Evolutionary conservation across 2,888 invertebrate species (phyloP), one percentile per base, ranked within the genome.

Genomic region (Drosophila merina): DNA sequence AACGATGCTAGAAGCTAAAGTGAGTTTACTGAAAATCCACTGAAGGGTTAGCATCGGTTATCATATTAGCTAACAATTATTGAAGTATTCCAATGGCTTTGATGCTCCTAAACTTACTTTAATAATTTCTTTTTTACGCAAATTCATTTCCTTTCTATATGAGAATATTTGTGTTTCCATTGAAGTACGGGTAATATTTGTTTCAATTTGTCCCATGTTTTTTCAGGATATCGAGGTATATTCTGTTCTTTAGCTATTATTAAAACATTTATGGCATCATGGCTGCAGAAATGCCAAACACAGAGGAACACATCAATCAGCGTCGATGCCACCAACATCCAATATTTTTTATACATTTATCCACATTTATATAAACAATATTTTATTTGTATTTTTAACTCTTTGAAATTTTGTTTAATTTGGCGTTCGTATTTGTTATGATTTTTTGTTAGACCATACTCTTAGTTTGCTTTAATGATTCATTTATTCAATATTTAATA

Each of bases 391-490:
- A 12, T 50, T 62, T 25, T 72, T 36, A 25, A 49, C 40, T 48
- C 36, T 49, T 59, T 52, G 36, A 33, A 51, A 33, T 59, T 75
- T 75, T 57, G 47, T 70, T 75, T 75, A 75, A 60, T 72, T 79
- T 74, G 49, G 58, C 44, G 52, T 74, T 74, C 55, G 54, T 58
- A 48, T 68, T 68, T 74, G 58, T 58, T 75, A 69, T 72, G 75
- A 72, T 68, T 72, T 74, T 72, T 72, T 59, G 57, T 55, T 36
- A 42, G 57, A 45, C 56, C 57, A 31, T 57, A 71, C 70, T 59
- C 84, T 71, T 81, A 84, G 87, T 73, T 88, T 70, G 73, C 30
- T 75, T 88, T 63, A 88, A 82, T 85, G 84, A 73, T 82, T 66
- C 59, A 78, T 77, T 63, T 68, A 52, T 70, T 88, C 59, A 88